Conservation (phyloP, 2,113 vertebrate genomes). For the Corapipo altera region DNA sequence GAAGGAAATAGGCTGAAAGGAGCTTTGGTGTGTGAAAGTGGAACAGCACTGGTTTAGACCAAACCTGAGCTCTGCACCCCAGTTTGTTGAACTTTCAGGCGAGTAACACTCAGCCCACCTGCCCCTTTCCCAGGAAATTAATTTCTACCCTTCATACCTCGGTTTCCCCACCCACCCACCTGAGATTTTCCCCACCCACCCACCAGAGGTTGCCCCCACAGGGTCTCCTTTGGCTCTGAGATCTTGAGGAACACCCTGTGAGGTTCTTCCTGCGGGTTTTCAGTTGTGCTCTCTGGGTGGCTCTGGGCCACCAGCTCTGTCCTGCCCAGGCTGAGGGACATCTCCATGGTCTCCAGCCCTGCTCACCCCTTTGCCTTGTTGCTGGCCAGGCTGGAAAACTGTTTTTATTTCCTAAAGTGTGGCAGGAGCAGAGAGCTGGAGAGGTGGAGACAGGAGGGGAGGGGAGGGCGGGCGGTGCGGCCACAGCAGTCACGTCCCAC, state of each 20-base stretch:
- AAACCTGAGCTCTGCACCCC: background rate
- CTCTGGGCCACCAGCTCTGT: background rate
- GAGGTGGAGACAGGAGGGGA: background rate
- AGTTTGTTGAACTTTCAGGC: background rate
- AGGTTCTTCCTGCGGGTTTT: background rate
- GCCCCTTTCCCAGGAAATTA: background rate
- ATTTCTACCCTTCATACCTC: background rate
- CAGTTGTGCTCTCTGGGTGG: fast-evolving
- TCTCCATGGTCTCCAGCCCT: fast-evolving
- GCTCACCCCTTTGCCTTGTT: background rate
- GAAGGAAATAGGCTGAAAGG: background rate
- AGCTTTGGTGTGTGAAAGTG: fast-evolving
- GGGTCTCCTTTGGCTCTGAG: background rate
- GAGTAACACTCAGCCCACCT: background rate
- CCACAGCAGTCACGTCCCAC: fast-evolving
- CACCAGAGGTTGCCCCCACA: fast-evolving
- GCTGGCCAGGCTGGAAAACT: background rate
- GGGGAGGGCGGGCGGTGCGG: fast-evolving
- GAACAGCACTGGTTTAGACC: background rate
- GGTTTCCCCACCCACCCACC: background rate
- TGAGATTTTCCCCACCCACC: background rate
- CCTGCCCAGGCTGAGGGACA: background rate
- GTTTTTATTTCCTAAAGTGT: background rate
- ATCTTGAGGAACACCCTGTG: fast-evolving
- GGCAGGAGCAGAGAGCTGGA: background rate